Base-by-base conservation (phyloP, 2,888 invertebrate species). In the Netelia melanura region DNA sequence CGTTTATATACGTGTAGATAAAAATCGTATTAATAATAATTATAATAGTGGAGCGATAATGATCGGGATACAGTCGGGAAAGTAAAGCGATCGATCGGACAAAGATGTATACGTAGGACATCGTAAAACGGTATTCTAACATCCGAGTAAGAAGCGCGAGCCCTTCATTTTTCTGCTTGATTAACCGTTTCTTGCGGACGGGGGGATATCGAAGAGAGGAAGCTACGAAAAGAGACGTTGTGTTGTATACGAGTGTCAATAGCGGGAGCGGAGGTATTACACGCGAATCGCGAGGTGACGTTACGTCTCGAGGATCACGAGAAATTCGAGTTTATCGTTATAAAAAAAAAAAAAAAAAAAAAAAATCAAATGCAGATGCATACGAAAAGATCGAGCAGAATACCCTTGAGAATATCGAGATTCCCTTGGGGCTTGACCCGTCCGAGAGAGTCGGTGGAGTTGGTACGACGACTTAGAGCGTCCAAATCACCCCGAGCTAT, bases 351-450 rank as follows among this genome's bases (percentile, higher is more conserved):
- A 9, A 14, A n/a, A 17, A 17, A 17, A 17, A 17, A 17, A 17
- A 17, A 17, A 17, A 68, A 62, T 90, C 75, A 92, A 71, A 92
- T 90, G 86, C 92, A 92, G 79, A 92, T 92, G 84, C 92, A 92
- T 62, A 92, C 91, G 64, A 93, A 92, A 61, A 92, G 89, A 85
- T 93, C 92, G 75, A 93, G 88, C 2, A 92, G 87, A 75, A 92
- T 92, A 56, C 92, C 90, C 82, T 92, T 92, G 38, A 92, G 85
- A 56, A 92, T 92, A 68, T 91, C 91, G 6, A 92, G 85, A 74
- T 91, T 92, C 58, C 92, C 91, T 79, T 92, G 92, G 1, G 90
- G 90, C 83, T 92, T 92, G 23, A 68, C 89, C 52, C 89, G 90
- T 17, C 89, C 88, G 43, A 90, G 83, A 23, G 90, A 90, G 64